Base-by-base conservation (phyloP, 2,888 invertebrate genomes). In the Xestia sexstrigata region DNA sequence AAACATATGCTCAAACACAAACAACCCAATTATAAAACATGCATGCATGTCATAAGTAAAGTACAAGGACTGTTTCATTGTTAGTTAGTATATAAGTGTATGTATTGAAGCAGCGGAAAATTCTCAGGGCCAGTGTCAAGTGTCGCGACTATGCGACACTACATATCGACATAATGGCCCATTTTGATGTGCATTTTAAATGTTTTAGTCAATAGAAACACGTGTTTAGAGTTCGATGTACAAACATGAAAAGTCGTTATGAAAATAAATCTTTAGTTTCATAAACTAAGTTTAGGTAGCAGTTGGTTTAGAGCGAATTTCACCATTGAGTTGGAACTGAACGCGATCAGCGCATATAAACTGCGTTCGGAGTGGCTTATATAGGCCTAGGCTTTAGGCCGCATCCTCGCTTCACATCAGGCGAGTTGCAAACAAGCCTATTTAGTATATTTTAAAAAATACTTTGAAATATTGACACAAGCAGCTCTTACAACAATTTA, bases 111-210 rank as follows among this genome's bases (percentile, higher is more conserved):
- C 49, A 70, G 70, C 45, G 82, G 82, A 82, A 82, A 78, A 52
- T 78, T 82, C 82, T 82, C 81, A 82, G 70, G 82, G 81, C 70
- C 67, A 82, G 52, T 82, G 82, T 78, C 82, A 82, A 82, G 70
- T 70, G 67, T 78, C 70, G 73, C 73, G 35, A 70, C 70, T 70
- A 82, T 70, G n/a, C 4, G 52, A 26, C 52, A 62, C 26, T 67
- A 66, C 9, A 2, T 65, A 52, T 42, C 63, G 60, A 81, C 73
- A 70, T 78, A 82, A 78, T 74, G 58, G 58, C 7, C 42, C 20
- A 62, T 58, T 62, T n/a, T 73, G 26, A 23, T 73, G 26, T 42
- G 11, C 58, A 82, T 78, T 78, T 55, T 73, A 8, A 52, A 73
- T 47, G 58, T 79, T 42, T 65, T 23, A 35, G 52, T 26, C 26